Percentiles rank a stretch among this genome's conserved stretches.
These are phyloP conservation scores for Panthera leo DNA, from an alignment of 2,113 vertebrate genomes.

Conservation along the genomic window DNA sequence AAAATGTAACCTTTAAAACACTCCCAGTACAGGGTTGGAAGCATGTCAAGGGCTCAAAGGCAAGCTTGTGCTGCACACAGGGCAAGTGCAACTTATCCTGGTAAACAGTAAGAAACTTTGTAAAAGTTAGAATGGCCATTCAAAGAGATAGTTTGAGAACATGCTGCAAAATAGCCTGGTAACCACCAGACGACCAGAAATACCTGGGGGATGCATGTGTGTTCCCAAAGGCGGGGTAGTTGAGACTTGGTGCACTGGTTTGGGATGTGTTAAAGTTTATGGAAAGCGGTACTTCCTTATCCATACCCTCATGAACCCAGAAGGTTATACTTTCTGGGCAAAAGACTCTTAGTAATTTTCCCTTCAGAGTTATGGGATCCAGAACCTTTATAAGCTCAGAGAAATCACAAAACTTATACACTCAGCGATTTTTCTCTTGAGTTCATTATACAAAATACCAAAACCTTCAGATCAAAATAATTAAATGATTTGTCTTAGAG, in stretches of 20 bases:
- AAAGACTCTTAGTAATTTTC: background rate
- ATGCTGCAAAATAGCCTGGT: background rate
- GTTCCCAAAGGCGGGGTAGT: background rate
- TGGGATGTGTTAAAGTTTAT: background rate
- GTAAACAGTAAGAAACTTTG: constrained; percentile 30
- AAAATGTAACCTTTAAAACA: constrained; percentile 23
- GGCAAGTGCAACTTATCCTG: constrained; percentile 2
- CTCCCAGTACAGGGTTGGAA: background rate
- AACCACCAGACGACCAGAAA: background rate
- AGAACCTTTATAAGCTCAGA: background rate
- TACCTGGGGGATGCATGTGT: background rate
- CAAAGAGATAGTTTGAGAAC: background rate
- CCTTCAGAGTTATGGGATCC: background rate
- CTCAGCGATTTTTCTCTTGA: background rate
- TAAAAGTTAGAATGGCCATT: constrained; percentile 18
- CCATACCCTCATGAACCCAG: background rate
- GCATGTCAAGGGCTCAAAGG: background rate
- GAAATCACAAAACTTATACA: constrained; percentile 10
- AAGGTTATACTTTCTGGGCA: background rate
- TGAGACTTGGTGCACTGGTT: background rate
- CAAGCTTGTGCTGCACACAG: background rate
- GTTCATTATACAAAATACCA: background rate
- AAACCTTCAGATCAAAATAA: background rate
- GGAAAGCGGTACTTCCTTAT: background rate
- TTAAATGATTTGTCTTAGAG: background rate